Evolutionary conservation across 2,888 invertebrate genomes (phyloP).

Genomic region (Drosophila niveifrons): DNA sequence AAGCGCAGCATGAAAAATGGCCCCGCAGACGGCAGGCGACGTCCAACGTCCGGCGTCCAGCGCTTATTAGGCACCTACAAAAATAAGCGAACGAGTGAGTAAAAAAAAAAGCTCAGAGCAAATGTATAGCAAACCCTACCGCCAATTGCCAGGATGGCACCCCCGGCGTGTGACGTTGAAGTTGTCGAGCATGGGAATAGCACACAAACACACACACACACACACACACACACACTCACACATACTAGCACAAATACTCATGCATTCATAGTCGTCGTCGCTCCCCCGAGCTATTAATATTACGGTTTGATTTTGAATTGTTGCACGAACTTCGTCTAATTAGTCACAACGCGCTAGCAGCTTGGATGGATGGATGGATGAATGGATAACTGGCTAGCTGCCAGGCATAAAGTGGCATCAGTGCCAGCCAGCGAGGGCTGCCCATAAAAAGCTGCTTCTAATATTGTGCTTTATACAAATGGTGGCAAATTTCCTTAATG

Average conservation of each 20-base stretch:
- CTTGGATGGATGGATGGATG: slow-evolving; percentile 12
- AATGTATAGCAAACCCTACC: slow-evolving; percentile 1
- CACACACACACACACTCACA: background rate
- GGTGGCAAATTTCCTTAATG: too few species aligned
- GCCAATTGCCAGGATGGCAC: slow-evolving; percentile 20
- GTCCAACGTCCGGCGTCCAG: slow-evolving; percentile 73
- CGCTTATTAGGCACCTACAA: slow-evolving; percentile 69
- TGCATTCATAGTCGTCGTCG: background rate
- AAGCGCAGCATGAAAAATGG: slow-evolving; percentile 81
- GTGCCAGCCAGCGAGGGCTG: slow-evolving; percentile 25
- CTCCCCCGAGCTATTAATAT: slow-evolving; percentile 59
- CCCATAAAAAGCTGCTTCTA: background rate
- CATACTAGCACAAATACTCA: background rate
- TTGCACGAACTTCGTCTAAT: slow-evolving; percentile 48
- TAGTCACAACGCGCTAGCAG: slow-evolving; percentile 50
- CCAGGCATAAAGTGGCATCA: slow-evolving; percentile 26
- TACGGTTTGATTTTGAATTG: slow-evolving; percentile 64
- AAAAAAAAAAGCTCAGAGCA: slow-evolving; percentile 3
- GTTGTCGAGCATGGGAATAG: slow-evolving; percentile 5
- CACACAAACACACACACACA: background rate
- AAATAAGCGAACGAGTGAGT: slow-evolving; percentile 8
- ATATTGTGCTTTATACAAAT: too few species aligned
- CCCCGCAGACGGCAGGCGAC: slow-evolving; percentile 46
- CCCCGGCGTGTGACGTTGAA: background rate
- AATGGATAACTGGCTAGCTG: slow-evolving; percentile 41